Base-by-base conservation (phyloP, 2,113 vertebrate species). In the Catharus minimus region DNA sequence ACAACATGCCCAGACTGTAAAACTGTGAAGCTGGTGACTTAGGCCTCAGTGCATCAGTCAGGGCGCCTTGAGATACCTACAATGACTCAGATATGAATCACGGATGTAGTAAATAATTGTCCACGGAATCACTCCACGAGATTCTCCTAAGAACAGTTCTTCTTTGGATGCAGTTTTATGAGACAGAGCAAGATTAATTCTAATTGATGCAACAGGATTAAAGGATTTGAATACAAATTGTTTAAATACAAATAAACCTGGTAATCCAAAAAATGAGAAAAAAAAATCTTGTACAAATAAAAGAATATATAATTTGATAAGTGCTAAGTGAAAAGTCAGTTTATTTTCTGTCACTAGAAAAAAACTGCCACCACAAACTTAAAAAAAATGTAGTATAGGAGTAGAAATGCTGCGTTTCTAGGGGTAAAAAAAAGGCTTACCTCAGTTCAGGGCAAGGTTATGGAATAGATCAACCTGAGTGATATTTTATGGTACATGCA, bases 41-140 rank as follows among this genome's bases (percentile, higher is more conserved):
- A 58, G 38, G n/a, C 21, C 71, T 80, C 55, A 74, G 21, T 64
- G 18, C 22, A 82, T 81, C 73, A 77, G 32, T 58, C 56, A 64
- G 19, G 68, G 41, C 15, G 57, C 44, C 30, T 8, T 83, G 62
- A 64, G 65, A 75, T 47, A 33, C 13, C 22, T 74, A 38, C 32
- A 39, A 8, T 52, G 61, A 82, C 15, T 75, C 57, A 90, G 33
- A 65, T 20, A 33, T 23, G 80, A 80, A 33, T 57, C 32, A 68
- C 78, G 20, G 28, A 84, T 82, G 28, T 56, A 78, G 27, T 38
- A 65, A 90, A 90, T 65, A 52, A 65, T 61, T 86, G 30, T 78
- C 44, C 8, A n/a, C 75, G 64, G 33, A 90, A 82, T 5, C 7
- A 67, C 22, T 83, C 27, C 24, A 20, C 77, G 44, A 71, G 24